Conservation (phyloP, 92 coral and sea anemone genomes). For the Hydrozoanthus gracilis region DNA sequence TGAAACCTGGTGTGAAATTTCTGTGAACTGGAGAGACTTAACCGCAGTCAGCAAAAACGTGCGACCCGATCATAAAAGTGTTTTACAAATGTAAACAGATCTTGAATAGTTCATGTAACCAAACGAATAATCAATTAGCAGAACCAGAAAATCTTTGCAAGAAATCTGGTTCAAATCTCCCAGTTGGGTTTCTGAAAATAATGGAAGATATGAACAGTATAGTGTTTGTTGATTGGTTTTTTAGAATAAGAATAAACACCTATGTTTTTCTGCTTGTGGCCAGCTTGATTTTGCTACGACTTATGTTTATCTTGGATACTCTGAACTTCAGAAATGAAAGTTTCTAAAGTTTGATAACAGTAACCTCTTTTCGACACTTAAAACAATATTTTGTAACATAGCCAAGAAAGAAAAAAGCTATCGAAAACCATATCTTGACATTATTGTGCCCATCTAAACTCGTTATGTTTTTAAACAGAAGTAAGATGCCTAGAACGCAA, state of each 20-base stretch:
- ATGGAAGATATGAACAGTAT: constrained; percentile 21
- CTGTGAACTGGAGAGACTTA: background rate
- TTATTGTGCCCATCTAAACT: constrained; percentile 29
- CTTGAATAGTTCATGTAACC: constrained; percentile 21
- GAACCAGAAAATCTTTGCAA: background rate
- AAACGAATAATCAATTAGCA: background rate
- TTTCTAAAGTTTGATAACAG: constrained; percentile 14
- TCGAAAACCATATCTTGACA: constrained; percentile 36
- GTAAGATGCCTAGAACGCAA: constrained; percentile 29
- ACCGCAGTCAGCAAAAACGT: constrained; percentile 42
- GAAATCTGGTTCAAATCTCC: constrained; percentile 13
- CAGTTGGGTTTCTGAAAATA: constrained; percentile 10
- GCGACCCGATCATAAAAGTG: constrained; percentile 45
- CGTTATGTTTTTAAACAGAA: constrained; percentile 28
- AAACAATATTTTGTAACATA: constrained; percentile 7
- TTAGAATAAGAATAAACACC: constrained; percentile 33
- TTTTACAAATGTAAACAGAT: constrained; percentile 64
- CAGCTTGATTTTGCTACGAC: background rate
- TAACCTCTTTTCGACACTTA: constrained; percentile 16
- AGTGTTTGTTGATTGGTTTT: constrained; percentile 30
- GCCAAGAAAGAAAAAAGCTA: constrained; percentile 31
- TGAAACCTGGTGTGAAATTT: constrained; percentile 17
- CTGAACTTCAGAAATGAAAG: constrained; percentile 33
- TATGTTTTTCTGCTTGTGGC: constrained; percentile 44
- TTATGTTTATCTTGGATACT: constrained; percentile 36